Percentiles rank a stretch among this genome's conserved stretches.
Evolutionary conservation across 2,113 vertebrate genomes (phyloP).

Genomic region (Neogobius melanostomus): DNA sequence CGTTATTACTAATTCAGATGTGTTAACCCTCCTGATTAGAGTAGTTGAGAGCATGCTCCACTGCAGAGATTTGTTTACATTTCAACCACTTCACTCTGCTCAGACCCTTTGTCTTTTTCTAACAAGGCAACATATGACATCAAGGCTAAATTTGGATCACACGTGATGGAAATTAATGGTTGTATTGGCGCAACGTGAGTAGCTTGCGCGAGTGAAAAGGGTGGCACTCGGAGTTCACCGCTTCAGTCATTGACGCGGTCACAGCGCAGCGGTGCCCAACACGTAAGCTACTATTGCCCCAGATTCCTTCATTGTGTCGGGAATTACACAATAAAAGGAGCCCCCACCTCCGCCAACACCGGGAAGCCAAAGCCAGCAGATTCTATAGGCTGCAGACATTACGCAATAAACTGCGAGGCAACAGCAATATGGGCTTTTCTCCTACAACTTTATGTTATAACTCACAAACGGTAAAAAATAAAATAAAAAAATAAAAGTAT

Average conservation of each 20-base stretch:
- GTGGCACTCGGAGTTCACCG: constrained; percentile 10
- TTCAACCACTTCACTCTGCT: background rate
- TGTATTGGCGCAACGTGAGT: constrained; percentile 18
- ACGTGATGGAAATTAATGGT: constrained; percentile 28
- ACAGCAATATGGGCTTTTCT: constrained; percentile 21
- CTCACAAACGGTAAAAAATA: too few species aligned
- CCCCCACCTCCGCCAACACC: constrained; percentile 38
- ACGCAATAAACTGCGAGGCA: constrained; percentile 67
- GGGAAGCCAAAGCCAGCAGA: constrained; percentile 68
- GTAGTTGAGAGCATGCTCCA: background rate
- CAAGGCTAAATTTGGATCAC: constrained; percentile 37
- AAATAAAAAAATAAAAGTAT: background rate
- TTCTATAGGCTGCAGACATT: constrained; percentile 77
- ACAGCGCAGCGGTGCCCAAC: constrained; percentile 8
- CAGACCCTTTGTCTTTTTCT: constrained; percentile 21
- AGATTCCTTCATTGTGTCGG: constrained; percentile 80
- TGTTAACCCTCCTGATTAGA: background rate
- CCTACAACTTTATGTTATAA: background rate
- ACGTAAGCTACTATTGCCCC: constrained; percentile 52
- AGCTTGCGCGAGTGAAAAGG: background rate
- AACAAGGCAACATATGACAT: constrained; percentile 39
- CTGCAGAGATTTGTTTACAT: background rate
- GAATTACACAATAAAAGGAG: constrained; percentile 78
- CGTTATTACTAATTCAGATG: background rate
- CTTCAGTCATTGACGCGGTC: constrained; percentile 2